Conservation (phyloP, 2,888 invertebrate genomes). For the Eurytoma adleriae region DNA sequence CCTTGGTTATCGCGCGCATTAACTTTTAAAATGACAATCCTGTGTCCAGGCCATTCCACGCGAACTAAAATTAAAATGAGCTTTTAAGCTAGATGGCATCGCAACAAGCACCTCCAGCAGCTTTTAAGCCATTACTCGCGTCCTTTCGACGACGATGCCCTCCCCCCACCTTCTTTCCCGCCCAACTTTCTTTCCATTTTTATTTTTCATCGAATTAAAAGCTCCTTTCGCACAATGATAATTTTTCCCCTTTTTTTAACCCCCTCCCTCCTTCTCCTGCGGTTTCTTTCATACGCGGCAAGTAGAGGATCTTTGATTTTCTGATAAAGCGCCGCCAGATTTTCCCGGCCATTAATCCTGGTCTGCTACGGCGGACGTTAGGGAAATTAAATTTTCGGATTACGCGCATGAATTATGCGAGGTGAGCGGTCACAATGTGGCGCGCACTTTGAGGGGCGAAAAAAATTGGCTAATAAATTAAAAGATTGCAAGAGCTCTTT, state of each 20-base stretch:
- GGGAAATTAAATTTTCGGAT: constrained; percentile 42
- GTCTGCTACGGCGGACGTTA: constrained; percentile 8
- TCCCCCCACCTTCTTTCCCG: not conserved
- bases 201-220: not conserved
- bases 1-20: too few relatives aligned
- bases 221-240: not conserved
- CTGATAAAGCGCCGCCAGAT: constrained; percentile 19
- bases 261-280: not conserved
- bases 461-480: not conserved
- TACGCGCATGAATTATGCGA: constrained; percentile 33
- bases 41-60: too few relatives aligned
- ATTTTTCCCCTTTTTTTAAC: not conserved
- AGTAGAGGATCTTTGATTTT: constrained; percentile 18
- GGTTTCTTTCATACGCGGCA: not conserved
- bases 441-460: not conserved
- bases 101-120: not conserved
- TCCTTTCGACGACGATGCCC: not conserved
- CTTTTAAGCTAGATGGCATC: not conserved
- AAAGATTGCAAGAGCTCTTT: too few relatives aligned
- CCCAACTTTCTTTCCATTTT: not conserved
- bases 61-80: not conserved
- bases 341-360: constrained; percentile 38
- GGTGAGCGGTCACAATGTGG: not conserved
- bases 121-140: constrained; percentile 19
- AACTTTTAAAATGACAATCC: too few relatives aligned